phyloP scores from a whole-genome alignment of 1,140 invertebrate species.

The Archegozetes longisetosus region DNA sequence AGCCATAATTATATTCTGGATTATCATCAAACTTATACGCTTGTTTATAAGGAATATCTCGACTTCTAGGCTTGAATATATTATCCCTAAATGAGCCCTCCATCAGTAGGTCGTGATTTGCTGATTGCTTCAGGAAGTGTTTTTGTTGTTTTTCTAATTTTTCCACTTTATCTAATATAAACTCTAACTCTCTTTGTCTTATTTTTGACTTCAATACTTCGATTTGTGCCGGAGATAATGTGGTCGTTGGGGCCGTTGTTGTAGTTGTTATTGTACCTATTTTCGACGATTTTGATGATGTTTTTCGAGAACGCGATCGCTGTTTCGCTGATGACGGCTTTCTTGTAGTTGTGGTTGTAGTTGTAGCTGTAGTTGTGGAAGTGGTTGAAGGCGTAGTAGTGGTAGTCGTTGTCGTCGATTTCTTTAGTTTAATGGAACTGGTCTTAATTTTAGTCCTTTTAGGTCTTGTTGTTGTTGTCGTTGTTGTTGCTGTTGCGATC shows the following conservation, averaged over 20 bases:
- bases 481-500: background rate
- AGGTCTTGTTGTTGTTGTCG: background rate
- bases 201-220: conserved; percentile 4
- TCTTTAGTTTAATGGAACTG: background rate
- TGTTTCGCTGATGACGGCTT: background rate
- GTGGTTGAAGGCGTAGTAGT: background rate
- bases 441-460: background rate
- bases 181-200: conserved; percentile 6
- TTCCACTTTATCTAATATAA: conserved; percentile 9
- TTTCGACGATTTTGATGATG: background rate
- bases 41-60: background rate
- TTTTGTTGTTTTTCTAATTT: conserved; percentile 5
- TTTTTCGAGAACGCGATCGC: background rate
- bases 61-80: background rate
- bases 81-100: background rate
- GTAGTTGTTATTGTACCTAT: background rate
- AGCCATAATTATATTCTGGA: background rate
- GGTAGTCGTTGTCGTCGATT: background rate
- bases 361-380: background rate
- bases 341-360: background rate
- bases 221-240: background rate
- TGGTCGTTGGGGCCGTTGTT: background rate
- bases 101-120: background rate
- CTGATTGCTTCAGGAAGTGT: background rate
- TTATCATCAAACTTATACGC: no score